phyloP scores from a whole-genome alignment of 2,113 vertebrate genomes.

The Carlito syrichta region DNA sequence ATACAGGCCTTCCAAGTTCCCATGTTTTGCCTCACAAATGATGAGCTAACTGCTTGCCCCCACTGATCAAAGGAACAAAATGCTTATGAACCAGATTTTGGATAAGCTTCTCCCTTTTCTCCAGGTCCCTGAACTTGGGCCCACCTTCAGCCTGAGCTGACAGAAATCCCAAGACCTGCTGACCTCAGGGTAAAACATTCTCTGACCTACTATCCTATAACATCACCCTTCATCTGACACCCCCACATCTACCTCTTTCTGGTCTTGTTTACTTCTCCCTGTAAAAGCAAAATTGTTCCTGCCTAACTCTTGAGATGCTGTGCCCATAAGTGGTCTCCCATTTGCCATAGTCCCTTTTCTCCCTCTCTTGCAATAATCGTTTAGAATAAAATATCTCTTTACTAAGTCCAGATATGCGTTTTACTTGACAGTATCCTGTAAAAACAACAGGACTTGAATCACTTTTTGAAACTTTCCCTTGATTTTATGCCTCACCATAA shows the following conservation, averaged over 20 bases:
- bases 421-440: background rate
- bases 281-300: too few relatives aligned
- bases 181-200: background rate
- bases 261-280: rapidly evolving
- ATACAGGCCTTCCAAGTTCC: background rate
- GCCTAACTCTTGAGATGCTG: rapidly evolving
- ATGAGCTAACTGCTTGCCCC: background rate
- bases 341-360: rapidly evolving
- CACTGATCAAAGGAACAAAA: rapidly evolving
- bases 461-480: background rate
- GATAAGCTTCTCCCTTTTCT: background rate
- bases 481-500: background rate
- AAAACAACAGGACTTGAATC: background rate
- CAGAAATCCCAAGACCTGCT: background rate
- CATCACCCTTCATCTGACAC: background rate
- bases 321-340: background rate
- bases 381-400: background rate
- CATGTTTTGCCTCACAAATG: background rate
- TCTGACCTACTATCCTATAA: rapidly evolving
- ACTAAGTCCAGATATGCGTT: background rate
- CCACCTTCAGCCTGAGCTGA: rapidly evolving
- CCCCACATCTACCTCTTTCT: too few relatives aligned
- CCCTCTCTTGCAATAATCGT: too few relatives aligned
- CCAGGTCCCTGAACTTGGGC: background rate
- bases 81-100: background rate